Evolutionary conservation across 2,797 vertebrate species (phyloP), one percentile per base, ranked within the genome.

Genomic region (Leptoclinus maculatus): DNA sequence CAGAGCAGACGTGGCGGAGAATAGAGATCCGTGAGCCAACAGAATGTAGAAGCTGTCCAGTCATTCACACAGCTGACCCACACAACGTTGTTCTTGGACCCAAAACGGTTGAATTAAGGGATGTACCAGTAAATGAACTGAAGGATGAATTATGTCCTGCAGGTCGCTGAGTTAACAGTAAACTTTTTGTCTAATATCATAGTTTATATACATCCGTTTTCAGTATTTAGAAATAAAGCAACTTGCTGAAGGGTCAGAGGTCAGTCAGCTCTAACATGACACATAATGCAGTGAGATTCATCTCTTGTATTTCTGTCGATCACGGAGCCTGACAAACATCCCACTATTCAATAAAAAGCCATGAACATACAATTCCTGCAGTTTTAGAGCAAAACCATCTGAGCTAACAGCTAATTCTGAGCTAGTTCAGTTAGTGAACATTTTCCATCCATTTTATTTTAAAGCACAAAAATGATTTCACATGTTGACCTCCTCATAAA

Each of bases 31-130:
- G 66, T 7, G 14, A 71, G 79, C 72, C 51, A 65, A 60, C 67
- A 73, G 82, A 80, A 84, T 82, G 76, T 66, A 76, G 85, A 88
- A 53, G 74, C 51, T 67, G 70, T 78, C 82, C 76, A 51, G 72
- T 67, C 75, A 67, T 63, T 78, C 72, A 43, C 59, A 57, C 51
- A 67, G 23, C 25, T n/a, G 68, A 71, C 41, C 32, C 10, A 23
- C 57, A 66, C 64, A 14, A 17, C 29, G 41, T 53, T 73, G 45
- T 27, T 73, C 21, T 25, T 47, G 32, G 34, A 38, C 16, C 27
- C 12, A 29, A 67, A 78, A 59, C 56, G 19, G 7, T 38, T 66
- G 32, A 45, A 59, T 53, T 23, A 34, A 17, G 14, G 27, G 27
- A 43, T 59, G n/a, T 58, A 3, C 4, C 10, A 0, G 17, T 12